These are phyloP conservation scores for Microplitis demolitor DNA, from an alignment of 1,140 invertebrate genomes.

Conservation along the genomic window DNA sequence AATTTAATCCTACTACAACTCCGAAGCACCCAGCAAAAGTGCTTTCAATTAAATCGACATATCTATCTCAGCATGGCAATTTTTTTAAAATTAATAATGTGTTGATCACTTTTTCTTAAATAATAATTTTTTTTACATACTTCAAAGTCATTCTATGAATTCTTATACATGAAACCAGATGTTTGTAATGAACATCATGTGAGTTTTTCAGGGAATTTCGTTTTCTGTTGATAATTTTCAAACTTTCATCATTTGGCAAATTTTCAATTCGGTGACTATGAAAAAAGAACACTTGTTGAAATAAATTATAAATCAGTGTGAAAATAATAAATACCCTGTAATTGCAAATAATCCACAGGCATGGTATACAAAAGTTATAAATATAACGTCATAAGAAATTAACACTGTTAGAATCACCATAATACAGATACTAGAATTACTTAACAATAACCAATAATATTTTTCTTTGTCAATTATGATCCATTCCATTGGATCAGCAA, in stretches of 20 bases:
- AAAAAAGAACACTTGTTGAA: neutral
- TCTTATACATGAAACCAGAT: neutral
- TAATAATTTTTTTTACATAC: neutral
- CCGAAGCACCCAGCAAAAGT: neutral
- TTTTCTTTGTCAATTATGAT: constrained; percentile 13
- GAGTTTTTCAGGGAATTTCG: neutral
- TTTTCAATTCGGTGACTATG: neutral
- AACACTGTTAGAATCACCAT: neutral
- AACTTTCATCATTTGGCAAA: neutral
- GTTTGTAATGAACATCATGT: neutral
- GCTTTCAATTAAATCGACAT: neutral
- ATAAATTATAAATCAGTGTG: neutral
- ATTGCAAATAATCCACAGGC: constrained; percentile 20
- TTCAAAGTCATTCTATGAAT: constrained; percentile 3
- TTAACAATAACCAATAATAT: constrained; percentile 15
- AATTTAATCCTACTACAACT: neutral
- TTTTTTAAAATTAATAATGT: neutral
- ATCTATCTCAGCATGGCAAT: neutral
- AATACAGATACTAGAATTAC: neutral
- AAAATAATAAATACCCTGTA: constrained; percentile 23
- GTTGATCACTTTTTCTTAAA: neutral
- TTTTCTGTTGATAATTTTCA: neutral
- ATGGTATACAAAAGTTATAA: constrained; percentile 15
- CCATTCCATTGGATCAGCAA: constrained; percentile 20
- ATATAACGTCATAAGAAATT: constrained; percentile 6